phyloP scores from a whole-genome alignment of 2,113 vertebrate species.

The Cephalopholis sonnerati region DNA sequence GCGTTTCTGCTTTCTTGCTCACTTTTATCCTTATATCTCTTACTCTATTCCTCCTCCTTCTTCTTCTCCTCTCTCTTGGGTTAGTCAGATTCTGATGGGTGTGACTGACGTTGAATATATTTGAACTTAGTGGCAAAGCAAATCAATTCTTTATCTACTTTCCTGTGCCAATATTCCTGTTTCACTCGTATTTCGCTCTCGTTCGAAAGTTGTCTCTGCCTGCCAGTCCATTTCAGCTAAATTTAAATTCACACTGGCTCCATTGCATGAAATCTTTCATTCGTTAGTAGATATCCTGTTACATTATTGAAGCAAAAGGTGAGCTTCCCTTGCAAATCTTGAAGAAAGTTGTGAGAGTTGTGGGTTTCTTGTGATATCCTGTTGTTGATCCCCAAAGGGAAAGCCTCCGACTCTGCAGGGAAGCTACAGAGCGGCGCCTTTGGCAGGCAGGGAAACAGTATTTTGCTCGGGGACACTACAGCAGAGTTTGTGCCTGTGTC shows the following conservation, averaged over 20 bases:
- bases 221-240: neutral
- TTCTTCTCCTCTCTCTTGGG: neutral
- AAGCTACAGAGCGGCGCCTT: conserved; percentile 32
- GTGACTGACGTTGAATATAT: conserved; percentile 33
- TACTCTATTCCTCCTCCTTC: neutral
- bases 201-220: neutral
- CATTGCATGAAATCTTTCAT: conserved; percentile 3
- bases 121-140: conserved; percentile 15
- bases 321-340: conserved; percentile 13
- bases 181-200: conserved; percentile 4
- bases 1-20: conserved; percentile 6
- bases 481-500: conserved; percentile 4
- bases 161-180: neutral
- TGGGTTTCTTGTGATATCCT: conserved; percentile 16
- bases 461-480: conserved; percentile 49
- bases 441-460: conserved; percentile 20
- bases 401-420: neutral
- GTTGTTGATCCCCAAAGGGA: conserved; percentile 31
- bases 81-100: neutral
- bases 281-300: conserved; percentile 2
- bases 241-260: conserved; percentile 15
- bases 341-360: conserved; percentile 11
- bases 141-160: conserved; percentile 37
- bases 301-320: conserved; percentile 31
- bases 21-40: conserved; percentile 8